These are phyloP conservation scores for Myopa tessellatipennis DNA, from an alignment of 2,888 invertebrate species.

Conservation along the genomic window DNA sequence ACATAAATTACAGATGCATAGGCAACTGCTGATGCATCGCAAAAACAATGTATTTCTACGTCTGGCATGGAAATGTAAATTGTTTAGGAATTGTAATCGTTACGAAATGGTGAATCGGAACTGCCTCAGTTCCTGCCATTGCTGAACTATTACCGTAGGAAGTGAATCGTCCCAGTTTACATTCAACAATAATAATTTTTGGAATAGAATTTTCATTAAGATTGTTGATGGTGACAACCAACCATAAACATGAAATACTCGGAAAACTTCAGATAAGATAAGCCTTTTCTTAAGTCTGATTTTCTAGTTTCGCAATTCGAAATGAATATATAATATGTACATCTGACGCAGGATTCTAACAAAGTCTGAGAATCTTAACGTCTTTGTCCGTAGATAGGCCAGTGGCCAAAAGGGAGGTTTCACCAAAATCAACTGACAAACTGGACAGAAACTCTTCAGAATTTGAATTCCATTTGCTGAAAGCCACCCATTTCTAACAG, in stretches of 20 bases:
- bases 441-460: neutral
- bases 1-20: slow-evolving; percentile 5
- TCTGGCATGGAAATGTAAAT: no score
- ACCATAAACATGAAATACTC: slow-evolving; percentile 33
- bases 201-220: neutral
- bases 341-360: neutral
- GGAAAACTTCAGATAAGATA: neutral
- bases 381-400: no score
- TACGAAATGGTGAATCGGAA: neutral
- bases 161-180: no score
- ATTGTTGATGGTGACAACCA: slow-evolving; percentile 5
- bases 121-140: neutral
- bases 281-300: neutral
- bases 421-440: no score
- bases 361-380: neutral
- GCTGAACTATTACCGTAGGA: neutral
- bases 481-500: neutral
- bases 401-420: no score
- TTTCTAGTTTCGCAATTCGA: neutral
- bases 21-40: slow-evolving; percentile 29
- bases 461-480: slow-evolving; percentile 5
- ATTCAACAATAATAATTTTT: no score
- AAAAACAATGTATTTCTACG: neutral
- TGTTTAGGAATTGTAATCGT: no score
- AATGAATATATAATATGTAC: neutral